phyloP scores from a whole-genome alignment of 2,888 invertebrate species.

The Idaea biselata region DNA sequence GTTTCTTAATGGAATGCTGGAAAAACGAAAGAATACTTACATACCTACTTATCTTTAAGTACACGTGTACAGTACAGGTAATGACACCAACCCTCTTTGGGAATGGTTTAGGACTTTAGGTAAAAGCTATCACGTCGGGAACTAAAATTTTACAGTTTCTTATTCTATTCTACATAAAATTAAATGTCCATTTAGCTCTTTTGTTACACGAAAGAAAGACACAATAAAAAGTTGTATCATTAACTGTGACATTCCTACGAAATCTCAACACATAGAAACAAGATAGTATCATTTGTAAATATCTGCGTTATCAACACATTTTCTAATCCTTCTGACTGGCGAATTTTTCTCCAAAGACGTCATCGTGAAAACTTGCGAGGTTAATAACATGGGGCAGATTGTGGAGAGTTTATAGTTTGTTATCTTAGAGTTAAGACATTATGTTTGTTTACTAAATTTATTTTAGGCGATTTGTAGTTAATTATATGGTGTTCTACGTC shows the following conservation, averaged over 20 bases:
- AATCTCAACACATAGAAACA: constrained; percentile 1
- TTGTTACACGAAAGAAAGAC: background rate
- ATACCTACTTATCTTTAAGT: too few species aligned
- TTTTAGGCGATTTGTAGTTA: background rate
- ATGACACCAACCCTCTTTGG: too few species aligned
- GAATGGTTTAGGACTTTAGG: too few species aligned
- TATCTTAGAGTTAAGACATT: background rate
- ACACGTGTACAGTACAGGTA: too few species aligned
- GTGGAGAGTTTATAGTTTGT: background rate
- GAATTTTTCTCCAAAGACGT: constrained; percentile 8
- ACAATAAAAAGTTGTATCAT: background rate
- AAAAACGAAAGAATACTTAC: too few species aligned
- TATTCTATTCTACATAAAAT: background rate
- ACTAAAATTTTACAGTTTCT: too few species aligned
- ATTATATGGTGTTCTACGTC: too few species aligned
- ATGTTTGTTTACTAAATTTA: background rate
- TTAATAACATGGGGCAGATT: constrained; percentile 4
- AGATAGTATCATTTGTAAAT: background rate
- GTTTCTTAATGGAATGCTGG: too few species aligned
- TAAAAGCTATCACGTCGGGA: too few species aligned
- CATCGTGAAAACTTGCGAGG: constrained; percentile 4
- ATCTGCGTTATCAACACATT: background rate
- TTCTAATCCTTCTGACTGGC: constrained; percentile 6
- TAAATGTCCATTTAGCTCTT: background rate
- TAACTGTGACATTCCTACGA: constrained; percentile 2